Base-by-base conservation (phyloP, 1,140 invertebrate species). In the Planococcus citri region DNA sequence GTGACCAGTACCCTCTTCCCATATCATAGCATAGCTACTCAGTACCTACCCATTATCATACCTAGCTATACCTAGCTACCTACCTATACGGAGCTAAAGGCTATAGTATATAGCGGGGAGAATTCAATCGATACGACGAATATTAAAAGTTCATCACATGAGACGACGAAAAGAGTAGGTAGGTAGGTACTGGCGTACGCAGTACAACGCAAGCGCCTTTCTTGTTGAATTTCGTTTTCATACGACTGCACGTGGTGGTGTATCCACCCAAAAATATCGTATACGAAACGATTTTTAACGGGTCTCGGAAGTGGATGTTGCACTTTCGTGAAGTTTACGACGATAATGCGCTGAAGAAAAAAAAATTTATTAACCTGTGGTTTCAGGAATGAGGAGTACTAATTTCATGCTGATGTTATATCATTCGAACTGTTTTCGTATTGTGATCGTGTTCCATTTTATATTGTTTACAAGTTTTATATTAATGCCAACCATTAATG, bases 231-330 rank as follows among this genome's bases (percentile, higher is more conserved):
- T 51, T 51, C n/a, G 12, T 14, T 51, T 51, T 51, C n/a, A 6
- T 51, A 51, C 41, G 41, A 3, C n/a, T 51, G 41, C 41, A 51
- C 41, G 41, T 51, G 41, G 41, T 51, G 41, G 41, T 51, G 41
- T 51, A 51, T 51, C 41, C 41, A 51, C 41, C 41, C 41, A 51
- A 51, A 51, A 51, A 51, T 17, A n/a, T n/a, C n/a, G n/a, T n/a
- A n/a, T 51, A 51, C 12, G n/a, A 51, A 51, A 51, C 41, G 41
- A 51, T 51, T 17, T 51, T 51, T 17, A 51, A 51, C 41, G 41
- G 17, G 10, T 14, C 41, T 51, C 41, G 41, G n/a, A 51, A 51
- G 41, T 51, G 41, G 41, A 51, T 51, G 41, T 51, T 51, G 41
- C 41, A 51, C 41, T 51, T 51, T 51, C 41, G 17, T 17, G 17